Base-by-base conservation (phyloP, 2,888 invertebrate genomes). In the Meta bourneti region DNA sequence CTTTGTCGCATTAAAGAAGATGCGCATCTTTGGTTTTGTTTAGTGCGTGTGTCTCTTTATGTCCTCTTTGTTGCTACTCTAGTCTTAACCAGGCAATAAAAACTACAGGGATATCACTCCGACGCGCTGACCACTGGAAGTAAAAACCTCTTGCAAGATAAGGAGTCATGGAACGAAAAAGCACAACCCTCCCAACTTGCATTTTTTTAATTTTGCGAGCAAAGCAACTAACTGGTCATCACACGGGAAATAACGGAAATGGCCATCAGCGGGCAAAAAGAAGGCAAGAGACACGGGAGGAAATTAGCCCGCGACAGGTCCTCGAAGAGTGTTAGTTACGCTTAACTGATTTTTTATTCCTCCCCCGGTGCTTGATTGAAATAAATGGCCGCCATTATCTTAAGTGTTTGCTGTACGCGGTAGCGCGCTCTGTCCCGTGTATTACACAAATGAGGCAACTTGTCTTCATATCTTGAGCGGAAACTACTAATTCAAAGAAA, bases 361-460 rank as follows among this genome's bases (percentile, higher is more conserved):
- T 82, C 81, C 81, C 82, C 20, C 20, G 82, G 77, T 51, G 78
- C 80, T 79, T 90, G 89, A 90, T 90, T 90, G 89, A 90, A 90
- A 90, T 79, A 90, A 90, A 90, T 90, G 89, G 89, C 19, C 83
- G 89, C 83, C 89, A 90, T 90, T 90, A 90, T 78, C 79, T 90
- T 90, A 90, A 90, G 83, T 90, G 84, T 90, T 90, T 89, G 89
- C 54, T 81, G 82, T 89, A 82, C 89, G 61, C 84, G 79, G 84
- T 83, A 78, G 83, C 83, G 83, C 83, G 72, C 77, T 16, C n/a
- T 82, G 82, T n/a, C 71, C 34, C 83, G 83, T 90, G 89, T 90
- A 90, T 90, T 72, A 90, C 89, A 90, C 84, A 90, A 90, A 90
- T 90, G 89, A 90, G 89, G 89, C 84, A 90, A 90, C 89, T 90